Base-by-base conservation (phyloP, 1,140 invertebrate genomes). In the Palaemon carinicauda region DNA sequence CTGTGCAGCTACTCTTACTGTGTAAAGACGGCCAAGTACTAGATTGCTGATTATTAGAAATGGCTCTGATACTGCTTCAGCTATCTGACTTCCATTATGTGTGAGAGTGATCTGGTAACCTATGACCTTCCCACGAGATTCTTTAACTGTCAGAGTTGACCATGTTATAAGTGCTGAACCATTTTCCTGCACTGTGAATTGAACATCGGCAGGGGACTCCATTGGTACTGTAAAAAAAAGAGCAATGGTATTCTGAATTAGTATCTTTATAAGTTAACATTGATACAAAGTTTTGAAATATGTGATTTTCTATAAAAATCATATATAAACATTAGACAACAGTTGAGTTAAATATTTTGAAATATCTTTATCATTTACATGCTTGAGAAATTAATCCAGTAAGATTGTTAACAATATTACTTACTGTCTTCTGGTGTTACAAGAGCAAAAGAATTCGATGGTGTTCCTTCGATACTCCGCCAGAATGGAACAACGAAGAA, bases 361-460 rank as follows among this genome's bases (percentile, higher is more conserved):
- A 41, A 41, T 5, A 41, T 9, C 41, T 12, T 7, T 12, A 41
- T 7, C 12, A 12, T 9, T 41, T 41, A 12, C 12, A 5, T 41
- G 41, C 41, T 41, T 9, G 1, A 4, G 41, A 41, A 77, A 3
- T 41, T 5, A 41, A 5, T 9, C 41, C 7, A 41, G 12, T 65
- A 65, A 24, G 1, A 24, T 0, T 3, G 15, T 21, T 10, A 65
- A 10, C n/a, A 24, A 65, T 14, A 29, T 24, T 29, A 84, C 92
- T 94, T 93, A 96, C 95, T 94, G 91, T 95, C 95, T 92, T 96
- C 95, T 79, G 94, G 91, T 54, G 95, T 96, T 91, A 94, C 92
- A 19, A 94, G 93, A 60, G 92, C 93, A 90, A 93, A 93, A 12
- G 95, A 95, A 92, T 96, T 96, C 0, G 95, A 96, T 31, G 95